These are phyloP conservation scores for Hermaeophaga mercurialis DNA, from an alignment of 2,888 invertebrate genomes.

Conservation along the genomic window DNA sequence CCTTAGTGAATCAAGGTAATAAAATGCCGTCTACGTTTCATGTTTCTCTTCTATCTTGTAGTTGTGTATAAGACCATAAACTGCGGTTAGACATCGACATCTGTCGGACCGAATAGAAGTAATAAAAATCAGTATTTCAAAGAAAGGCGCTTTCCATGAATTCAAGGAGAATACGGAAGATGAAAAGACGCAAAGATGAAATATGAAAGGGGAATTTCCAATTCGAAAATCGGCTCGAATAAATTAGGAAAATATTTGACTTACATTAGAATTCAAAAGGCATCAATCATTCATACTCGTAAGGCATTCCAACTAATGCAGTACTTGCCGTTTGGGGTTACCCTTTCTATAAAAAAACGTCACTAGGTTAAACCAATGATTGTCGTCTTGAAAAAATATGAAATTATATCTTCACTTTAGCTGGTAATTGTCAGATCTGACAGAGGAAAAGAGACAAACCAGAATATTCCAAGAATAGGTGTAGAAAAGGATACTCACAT, in stretches of 20 bases:
- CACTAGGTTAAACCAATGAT: no score
- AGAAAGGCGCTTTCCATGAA: background rate
- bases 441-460: no score
- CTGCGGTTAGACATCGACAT: slow-evolving; percentile 1
- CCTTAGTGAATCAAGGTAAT: background rate
- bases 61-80: background rate
- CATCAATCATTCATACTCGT: background rate
- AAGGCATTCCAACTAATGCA: no score
- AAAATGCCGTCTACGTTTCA: background rate
- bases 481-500: no score
- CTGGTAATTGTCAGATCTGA: no score
- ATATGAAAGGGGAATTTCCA: background rate
- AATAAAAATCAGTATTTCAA: slow-evolving; percentile 1
- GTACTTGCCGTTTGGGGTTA: no score
- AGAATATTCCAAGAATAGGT: no score
- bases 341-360: no score
- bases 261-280: background rate
- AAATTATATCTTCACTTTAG: no score
- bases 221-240: background rate
- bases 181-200: background rate
- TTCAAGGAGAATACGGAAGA: background rate
- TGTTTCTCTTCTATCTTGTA: background rate
- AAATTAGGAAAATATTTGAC: background rate
- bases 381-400: no score
- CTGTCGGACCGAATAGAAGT: slow-evolving; percentile 2